phyloP scores from a whole-genome alignment of 1,140 invertebrate genomes.

The Ridgeia piscesae region DNA sequence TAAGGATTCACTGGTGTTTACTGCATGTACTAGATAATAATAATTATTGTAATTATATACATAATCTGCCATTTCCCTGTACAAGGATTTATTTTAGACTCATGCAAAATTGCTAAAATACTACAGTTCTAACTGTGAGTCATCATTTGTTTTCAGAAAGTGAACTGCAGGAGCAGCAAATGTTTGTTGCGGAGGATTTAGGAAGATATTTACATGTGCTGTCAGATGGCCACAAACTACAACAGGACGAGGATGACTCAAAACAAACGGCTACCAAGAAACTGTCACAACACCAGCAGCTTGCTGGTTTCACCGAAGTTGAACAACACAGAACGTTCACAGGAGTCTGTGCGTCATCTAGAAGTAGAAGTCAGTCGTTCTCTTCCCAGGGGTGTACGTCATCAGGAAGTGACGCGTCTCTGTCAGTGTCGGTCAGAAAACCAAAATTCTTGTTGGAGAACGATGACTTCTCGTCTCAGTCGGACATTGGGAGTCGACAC shows the following conservation, averaged over 20 bases:
- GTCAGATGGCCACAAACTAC: background rate
- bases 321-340: background rate
- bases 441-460: background rate
- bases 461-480: background rate
- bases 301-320: background rate
- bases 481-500: background rate
- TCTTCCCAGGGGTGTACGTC: background rate
- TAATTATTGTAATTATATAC: background rate
- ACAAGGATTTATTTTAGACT: background rate
- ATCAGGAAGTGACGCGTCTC: background rate
- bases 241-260: background rate
- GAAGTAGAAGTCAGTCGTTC: background rate
- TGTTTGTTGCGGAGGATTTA: background rate
- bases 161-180: background rate
- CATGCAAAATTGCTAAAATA: background rate
- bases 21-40: no score
- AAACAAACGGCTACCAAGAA: background rate
- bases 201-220: background rate
- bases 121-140: background rate
- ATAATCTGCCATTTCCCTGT: background rate
- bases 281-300: background rate
- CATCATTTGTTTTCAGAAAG: background rate
- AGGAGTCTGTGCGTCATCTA: background rate
- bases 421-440: background rate
- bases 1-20: no score